Percentiles rank a stretch among this genome's conserved stretches.
Evolutionary conservation across 2,888 invertebrate genomes (phyloP).

Genomic region (Tinea semifulvella): DNA sequence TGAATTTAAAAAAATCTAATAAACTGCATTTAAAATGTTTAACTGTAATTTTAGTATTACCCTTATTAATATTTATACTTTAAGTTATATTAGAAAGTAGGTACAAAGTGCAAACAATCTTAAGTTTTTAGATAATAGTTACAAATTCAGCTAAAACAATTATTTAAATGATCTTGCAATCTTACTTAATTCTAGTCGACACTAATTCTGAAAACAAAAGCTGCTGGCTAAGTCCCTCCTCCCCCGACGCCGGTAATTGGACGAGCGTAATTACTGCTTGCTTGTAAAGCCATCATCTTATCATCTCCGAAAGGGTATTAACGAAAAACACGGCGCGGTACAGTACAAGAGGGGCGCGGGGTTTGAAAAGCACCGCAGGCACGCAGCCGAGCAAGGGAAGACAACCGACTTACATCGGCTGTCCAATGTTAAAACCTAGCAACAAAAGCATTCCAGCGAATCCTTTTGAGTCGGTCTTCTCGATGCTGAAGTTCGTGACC

Average conservation of each 20-base stretch:
- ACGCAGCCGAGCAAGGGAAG: conserved; percentile 32
- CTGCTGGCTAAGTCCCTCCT: conserved; percentile 27
- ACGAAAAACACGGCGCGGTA: conserved; percentile 48
- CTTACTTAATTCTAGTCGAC: conserved; percentile 21
- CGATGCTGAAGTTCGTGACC: too few species aligned
- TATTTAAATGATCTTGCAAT: not conserved
- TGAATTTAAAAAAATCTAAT: too few species aligned
- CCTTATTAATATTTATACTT: too few species aligned
- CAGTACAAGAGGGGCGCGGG: conserved; percentile 17
- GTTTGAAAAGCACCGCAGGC: not conserved
- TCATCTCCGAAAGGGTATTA: conserved; percentile 60
- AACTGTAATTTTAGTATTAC: too few species aligned
- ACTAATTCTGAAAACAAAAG: conserved; percentile 33
- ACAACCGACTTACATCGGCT: too few species aligned
- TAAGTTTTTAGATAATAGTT: too few species aligned
- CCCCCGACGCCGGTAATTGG: conserved; percentile 45
- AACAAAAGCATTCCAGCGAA: not conserved
- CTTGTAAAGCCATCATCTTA: conserved; percentile 64
- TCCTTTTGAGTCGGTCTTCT: too few species aligned
- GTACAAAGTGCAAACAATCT: too few species aligned
- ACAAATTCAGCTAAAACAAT: not conserved
- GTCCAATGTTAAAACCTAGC: too few species aligned
- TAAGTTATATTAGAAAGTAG: too few species aligned
- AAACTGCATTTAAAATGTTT: too few species aligned
- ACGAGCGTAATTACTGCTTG: conserved; percentile 58